phyloP scores from a whole-genome alignment of 2,888 invertebrate genomes.

The Latrodectus hesperus region DNA sequence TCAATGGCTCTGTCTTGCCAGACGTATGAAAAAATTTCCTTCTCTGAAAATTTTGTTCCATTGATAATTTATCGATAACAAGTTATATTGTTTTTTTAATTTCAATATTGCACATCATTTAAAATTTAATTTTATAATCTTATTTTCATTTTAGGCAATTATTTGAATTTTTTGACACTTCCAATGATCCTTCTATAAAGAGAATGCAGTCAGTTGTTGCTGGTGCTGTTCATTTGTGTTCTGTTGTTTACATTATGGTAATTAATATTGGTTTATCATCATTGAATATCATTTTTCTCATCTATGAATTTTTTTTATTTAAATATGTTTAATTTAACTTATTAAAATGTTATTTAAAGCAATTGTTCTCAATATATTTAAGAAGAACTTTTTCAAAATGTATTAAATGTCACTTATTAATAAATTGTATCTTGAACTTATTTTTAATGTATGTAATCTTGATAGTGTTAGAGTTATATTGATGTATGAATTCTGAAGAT shows the following conservation, averaged over 20 bases:
- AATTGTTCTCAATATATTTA: no score
- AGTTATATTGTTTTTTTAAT: no score
- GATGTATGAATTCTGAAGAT: neutral
- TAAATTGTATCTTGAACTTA: no score
- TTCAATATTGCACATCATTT: neutral
- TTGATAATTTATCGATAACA: neutral
- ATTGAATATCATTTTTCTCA: neutral
- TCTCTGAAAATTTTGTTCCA: neutral
- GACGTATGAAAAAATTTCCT: slow-evolving; percentile 79
- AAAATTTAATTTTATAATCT: neutral
- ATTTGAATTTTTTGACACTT: slow-evolving; percentile 93
- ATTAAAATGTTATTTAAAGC: no score
- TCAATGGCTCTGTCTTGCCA: slow-evolving; percentile 98
- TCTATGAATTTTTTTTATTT: no score
- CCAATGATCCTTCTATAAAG: slow-evolving; percentile 89
- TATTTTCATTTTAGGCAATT: slow-evolving; percentile 80
- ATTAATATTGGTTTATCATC: slow-evolving; percentile 14
- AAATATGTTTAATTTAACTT: no score
- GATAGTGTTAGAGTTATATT: no score
- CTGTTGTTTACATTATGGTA: slow-evolving; percentile 85
- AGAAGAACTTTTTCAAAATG: no score
- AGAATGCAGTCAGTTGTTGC: slow-evolving; percentile 91
- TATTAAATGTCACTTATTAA: no score
- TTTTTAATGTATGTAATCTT: no score
- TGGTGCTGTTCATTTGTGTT: slow-evolving; percentile 92